Base-by-base conservation (phyloP, 2,797 vertebrate genomes). In the Prunella strophiata region DNA sequence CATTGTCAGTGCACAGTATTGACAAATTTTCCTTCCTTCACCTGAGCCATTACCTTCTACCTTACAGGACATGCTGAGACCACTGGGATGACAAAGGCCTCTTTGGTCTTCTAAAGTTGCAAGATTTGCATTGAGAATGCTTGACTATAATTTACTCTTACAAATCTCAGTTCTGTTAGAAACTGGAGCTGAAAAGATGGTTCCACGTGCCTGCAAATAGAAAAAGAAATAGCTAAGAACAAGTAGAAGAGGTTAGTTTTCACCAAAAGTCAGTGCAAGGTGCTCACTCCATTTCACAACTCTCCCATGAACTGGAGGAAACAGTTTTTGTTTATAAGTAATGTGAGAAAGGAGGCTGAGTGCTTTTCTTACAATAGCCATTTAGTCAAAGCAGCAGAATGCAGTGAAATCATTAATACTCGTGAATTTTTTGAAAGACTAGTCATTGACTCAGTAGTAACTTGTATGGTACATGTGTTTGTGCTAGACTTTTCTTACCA, bases 321-420 rank as follows among this genome's bases (percentile, higher is more conserved):
- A 92, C 51, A 84, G 61, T 43, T 96, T 91, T 90, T 95, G 48
- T 86, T 91, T 91, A 11, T 57, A 94, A 94, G 87, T 90, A 93
- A 94, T 63, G 15, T 81, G 85, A 96, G 92, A 95, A 96, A 96
- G 82, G 81, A 97, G 80, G 47, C 70, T 84, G 86, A 77, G 92
- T 88, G 83, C 8, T 34, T 94, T 96, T 95, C 92, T 95, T 94
- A 84, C 78, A 94, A 85, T 36, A 92, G 59, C 36, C 23, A 59
- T 94, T 91, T 68, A 96, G 83, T 88, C 87, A 94, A 92, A 94
- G 71, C 59, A 86, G 78, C 57, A 94, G 88, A 95, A 94, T 78
- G 74, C 5, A 72, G 59, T 85, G 27, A 92, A 97, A 95, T 93
- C 76, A 85, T 95, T 93, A 94, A 61, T 25, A 66, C 16, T 85